Percentiles rank a stretch among this genome's conserved stretches.
These are phyloP conservation scores for Drosophila paulistorum DNA, from an alignment of 1,140 invertebrate species.

Conservation along the genomic window DNA sequence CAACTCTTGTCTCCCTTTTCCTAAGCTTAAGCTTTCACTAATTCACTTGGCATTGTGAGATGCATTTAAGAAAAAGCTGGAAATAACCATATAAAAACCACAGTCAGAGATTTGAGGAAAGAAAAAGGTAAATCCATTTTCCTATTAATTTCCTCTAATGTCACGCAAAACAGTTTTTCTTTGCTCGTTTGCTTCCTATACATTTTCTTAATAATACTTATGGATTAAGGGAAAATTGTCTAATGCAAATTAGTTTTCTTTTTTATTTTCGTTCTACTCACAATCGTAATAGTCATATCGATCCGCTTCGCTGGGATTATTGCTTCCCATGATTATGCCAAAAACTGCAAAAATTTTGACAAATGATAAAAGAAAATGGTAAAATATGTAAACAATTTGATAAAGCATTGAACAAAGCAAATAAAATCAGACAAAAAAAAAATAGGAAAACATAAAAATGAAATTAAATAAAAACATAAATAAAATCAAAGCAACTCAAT, in stretches of 20 bases:
- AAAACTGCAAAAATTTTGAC: slow-evolving; percentile 60
- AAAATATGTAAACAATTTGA: slow-evolving; percentile 39
- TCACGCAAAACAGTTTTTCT: background rate
- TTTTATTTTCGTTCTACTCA: slow-evolving; percentile 52
- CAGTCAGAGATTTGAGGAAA: background rate
- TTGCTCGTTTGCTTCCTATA: background rate
- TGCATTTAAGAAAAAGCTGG: too few species aligned
- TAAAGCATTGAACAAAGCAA: slow-evolving; percentile 35
- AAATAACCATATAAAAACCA: too few species aligned
- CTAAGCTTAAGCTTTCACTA: too few species aligned
- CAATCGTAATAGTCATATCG: slow-evolving; percentile 81
- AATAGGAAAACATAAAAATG: background rate
- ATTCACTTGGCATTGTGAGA: too few species aligned
- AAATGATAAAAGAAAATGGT: slow-evolving; percentile 4
- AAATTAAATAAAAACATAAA: slow-evolving; percentile 21
- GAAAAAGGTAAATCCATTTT: background rate
- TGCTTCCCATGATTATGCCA: slow-evolving; percentile 81
- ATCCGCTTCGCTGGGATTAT: slow-evolving; percentile 79
- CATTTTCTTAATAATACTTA: background rate
- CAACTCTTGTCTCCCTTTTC: too few species aligned
- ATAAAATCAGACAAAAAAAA: background rate
- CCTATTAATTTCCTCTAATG: background rate
- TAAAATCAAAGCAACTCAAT: slow-evolving; percentile 63
- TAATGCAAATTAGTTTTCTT: slow-evolving; percentile 45
- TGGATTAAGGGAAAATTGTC: slow-evolving; percentile 18